Percentiles rank a stretch among this genome's conserved stretches.
Evolutionary conservation across 2,113 vertebrate genomes (phyloP).

Genomic region (Nibea albiflora): DNA sequence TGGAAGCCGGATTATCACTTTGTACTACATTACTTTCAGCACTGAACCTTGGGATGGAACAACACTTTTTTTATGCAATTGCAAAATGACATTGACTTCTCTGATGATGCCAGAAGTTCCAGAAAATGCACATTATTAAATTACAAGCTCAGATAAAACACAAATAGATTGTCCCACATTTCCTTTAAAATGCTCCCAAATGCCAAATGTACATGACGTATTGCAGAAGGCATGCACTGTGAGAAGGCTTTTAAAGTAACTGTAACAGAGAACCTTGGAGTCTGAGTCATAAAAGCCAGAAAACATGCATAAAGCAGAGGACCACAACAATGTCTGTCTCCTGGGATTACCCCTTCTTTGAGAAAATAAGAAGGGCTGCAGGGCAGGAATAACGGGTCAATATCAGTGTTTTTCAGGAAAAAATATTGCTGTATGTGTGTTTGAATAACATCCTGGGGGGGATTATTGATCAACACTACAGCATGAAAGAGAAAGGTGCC

Average conservation of each 20-base stretch:
- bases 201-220: conserved; percentile 34
- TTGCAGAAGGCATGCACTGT: neutral
- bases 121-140: neutral
- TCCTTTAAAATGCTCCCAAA: conserved; percentile 33
- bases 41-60: neutral
- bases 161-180: conserved; percentile 3
- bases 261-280: conserved; percentile 40
- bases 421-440: conserved; percentile 80
- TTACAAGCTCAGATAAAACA: conserved; percentile 11
- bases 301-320: conserved; percentile 60
- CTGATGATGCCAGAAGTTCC: neutral
- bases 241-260: conserved; percentile 34
- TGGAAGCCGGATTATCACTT: neutral
- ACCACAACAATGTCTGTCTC: conserved; percentile 70
- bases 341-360: conserved; percentile 63
- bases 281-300: conserved; percentile 50
- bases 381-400: conserved; percentile 82
- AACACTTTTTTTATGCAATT: neutral
- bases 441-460: conserved; percentile 77
- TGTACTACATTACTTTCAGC: neutral
- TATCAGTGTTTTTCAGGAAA: conserved; percentile 78
- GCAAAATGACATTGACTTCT: neutral
- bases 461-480: conserved; percentile 81
- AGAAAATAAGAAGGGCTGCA: conserved; percentile 76
- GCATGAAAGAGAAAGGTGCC: conserved; percentile 69